These are phyloP conservation scores for Melinaea menophilus DNA, from an alignment of 2,888 invertebrate genomes.

Conservation along the genomic window DNA sequence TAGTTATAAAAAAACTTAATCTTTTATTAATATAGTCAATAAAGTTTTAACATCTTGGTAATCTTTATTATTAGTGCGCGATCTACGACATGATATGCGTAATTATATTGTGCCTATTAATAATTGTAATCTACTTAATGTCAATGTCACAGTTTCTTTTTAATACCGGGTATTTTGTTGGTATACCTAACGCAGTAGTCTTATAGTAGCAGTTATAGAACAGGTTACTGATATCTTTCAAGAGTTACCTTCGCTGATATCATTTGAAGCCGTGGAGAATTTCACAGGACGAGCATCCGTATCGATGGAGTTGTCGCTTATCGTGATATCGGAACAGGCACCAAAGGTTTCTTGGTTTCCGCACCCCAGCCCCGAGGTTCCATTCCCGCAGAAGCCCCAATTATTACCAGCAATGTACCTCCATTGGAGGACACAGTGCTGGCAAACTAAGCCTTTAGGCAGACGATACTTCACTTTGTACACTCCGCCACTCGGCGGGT, in stretches of 20 bases:
- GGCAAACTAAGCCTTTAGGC: constrained; percentile 80
- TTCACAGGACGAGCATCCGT: constrained; percentile 1
- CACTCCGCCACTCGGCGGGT: constrained; percentile 82
- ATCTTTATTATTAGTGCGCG: constrained; percentile 17
- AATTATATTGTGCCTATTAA: constrained; percentile 20
- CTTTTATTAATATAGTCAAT: background rate
- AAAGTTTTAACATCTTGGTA: constrained; percentile 1
- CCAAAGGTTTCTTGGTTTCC: constrained; percentile 92
- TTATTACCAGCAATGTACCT: constrained; percentile 90
- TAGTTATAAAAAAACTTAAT: background rate
- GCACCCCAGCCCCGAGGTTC: constrained; percentile 86
- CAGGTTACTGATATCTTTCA: no score
- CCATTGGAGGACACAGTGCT: constrained; percentile 92
- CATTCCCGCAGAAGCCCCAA: constrained; percentile 85
- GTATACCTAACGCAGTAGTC: no score
- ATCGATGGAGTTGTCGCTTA: constrained; percentile 55
- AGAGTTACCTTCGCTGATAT: constrained; percentile 1
- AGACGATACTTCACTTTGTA: constrained; percentile 82
- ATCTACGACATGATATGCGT: constrained; percentile 28
- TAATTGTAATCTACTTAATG: no score
- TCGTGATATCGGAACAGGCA: constrained; percentile 87
- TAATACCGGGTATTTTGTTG: no score
- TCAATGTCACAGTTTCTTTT: no score
- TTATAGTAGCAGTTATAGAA: no score
- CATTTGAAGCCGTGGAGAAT: constrained; percentile 2